A percentile compares a stretch with the other conserved stretches of the same genome.
phyloP scores from a whole-genome alignment of 1,140 invertebrate species.

The Cyclina sinensis region DNA sequence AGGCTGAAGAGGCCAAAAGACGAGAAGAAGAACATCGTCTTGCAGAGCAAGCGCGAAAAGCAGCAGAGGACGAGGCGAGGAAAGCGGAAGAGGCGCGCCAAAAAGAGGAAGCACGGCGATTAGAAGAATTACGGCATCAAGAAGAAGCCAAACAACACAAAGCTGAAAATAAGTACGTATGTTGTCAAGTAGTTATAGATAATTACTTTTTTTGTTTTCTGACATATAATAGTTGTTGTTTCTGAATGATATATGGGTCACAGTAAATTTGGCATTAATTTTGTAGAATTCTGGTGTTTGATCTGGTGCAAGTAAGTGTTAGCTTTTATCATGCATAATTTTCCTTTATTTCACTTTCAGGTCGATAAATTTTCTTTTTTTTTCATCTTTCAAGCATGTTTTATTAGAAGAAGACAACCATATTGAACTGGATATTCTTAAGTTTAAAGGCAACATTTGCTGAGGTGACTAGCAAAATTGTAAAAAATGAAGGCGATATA shows the following conservation, averaged over 20 bases:
- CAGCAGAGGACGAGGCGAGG: constrained; percentile 21
- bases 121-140: neutral
- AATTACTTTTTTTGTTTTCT: neutral
- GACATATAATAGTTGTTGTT: neutral
- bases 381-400: too few species aligned
- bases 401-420: too few species aligned
- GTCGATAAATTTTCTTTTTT: too few species aligned
- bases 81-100: constrained; percentile 14
- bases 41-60: constrained; percentile 7
- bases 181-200: neutral
- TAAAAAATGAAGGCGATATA: too few species aligned
- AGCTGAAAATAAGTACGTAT: constrained; percentile 44
- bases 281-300: too few species aligned
- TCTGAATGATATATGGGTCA: neutral
- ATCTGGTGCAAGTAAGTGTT: too few species aligned
- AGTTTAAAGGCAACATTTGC: too few species aligned
- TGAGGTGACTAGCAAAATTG: too few species aligned
- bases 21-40: constrained; percentile 35
- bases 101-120: constrained; percentile 7
- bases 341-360: too few species aligned
- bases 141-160: constrained; percentile 44
- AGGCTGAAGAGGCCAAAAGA: constrained; percentile 53
- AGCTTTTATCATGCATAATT: too few species aligned
- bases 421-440: too few species aligned
- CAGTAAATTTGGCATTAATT: too few species aligned